Percentiles rank a stretch among this genome's conserved stretches.
These are phyloP conservation scores for Trematomus bernacchii DNA, from an alignment of 2,797 vertebrate species.

Conservation along the genomic window DNA sequence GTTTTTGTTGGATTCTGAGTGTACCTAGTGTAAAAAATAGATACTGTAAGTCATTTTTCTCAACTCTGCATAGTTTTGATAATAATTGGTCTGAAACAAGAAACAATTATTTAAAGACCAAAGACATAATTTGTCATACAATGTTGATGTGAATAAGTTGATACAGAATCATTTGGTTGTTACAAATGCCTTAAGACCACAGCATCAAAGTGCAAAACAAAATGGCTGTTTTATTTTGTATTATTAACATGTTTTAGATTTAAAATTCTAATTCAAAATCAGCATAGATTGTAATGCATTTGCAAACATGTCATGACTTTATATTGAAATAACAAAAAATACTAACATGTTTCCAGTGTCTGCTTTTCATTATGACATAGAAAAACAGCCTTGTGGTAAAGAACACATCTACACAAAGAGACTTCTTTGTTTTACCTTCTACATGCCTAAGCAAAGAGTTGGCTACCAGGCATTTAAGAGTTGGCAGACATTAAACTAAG, in stretches of 20 bases:
- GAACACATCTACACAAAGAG: neutral
- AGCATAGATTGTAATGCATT: neutral
- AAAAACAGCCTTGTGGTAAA: neutral
- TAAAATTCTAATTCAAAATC: neutral
- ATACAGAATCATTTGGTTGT: neutral
- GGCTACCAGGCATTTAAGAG: neutral
- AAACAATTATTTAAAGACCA: neutral
- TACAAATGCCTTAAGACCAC: neutral
- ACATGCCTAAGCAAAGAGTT: neutral
- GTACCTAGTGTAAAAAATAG: constrained; percentile 3
- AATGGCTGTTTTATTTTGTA: neutral
- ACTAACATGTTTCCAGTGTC: neutral
- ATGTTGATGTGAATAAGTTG: neutral
- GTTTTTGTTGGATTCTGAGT: constrained; percentile 25
- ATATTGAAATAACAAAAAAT: neutral
- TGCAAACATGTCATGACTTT: neutral
- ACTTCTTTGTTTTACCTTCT: neutral
- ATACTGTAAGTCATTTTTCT: neutral
- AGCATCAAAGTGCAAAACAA: neutral
- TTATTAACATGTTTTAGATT: neutral
- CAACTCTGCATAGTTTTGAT: neutral
- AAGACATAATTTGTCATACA: neutral
- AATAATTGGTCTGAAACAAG: neutral
- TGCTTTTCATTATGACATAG: neutral
- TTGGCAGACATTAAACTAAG: neutral